Evolutionary conservation across 2,888 invertebrate species (phyloP).

Genomic region (Nomada hirtipes): DNA sequence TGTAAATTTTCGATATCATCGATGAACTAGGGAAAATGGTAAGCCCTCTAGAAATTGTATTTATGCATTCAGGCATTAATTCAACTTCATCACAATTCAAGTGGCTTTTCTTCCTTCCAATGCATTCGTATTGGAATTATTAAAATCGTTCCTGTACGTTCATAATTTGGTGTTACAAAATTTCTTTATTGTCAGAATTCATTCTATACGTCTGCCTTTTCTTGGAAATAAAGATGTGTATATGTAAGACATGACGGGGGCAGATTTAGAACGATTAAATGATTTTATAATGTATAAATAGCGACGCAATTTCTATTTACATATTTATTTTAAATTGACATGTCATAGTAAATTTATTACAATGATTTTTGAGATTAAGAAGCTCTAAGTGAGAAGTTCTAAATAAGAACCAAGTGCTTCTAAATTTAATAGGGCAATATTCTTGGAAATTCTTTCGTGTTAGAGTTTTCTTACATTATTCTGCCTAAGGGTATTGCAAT

Average conservation of each 20-base stretch:
- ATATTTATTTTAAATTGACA: neutral
- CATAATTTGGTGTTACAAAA: neutral
- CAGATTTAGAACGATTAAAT: no score
- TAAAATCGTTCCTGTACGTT: neutral
- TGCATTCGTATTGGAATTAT: neutral
- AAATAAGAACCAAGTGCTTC: neutral
- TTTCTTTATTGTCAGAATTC: no score
- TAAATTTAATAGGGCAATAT: neutral
- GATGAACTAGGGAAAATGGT: conserved; percentile 13
- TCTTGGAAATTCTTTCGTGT: neutral
- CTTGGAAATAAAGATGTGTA: neutral
- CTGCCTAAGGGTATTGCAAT: neutral
- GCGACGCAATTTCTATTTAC: no score
- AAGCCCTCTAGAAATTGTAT: conserved; percentile 7
- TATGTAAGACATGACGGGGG: no score
- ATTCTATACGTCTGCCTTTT: neutral
- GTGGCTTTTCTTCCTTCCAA: neutral
- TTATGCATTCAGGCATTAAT: conserved; percentile 20
- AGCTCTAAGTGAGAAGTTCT: neutral
- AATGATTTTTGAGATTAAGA: neutral
- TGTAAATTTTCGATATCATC: conserved; percentile 40
- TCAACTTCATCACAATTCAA: neutral
- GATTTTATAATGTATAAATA: no score
- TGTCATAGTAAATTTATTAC: neutral
- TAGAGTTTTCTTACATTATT: neutral